Evolutionary conservation across 2,797 vertebrate species (phyloP), one percentile per base, ranked within the genome.

Genomic region (Chaetodon trifasciatus): DNA sequence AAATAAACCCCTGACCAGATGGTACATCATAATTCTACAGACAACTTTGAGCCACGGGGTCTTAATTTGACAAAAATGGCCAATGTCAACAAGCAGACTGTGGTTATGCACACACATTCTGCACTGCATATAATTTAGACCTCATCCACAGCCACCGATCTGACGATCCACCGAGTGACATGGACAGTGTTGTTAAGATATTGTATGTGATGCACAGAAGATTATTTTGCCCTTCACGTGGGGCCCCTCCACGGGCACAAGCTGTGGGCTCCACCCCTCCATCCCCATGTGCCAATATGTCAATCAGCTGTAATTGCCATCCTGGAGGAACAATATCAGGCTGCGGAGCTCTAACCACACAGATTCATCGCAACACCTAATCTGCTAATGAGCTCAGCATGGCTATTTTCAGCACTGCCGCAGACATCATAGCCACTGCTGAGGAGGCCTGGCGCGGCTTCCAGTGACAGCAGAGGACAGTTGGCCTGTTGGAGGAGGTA

Each of bases 251-350:
- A 92, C 93, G 89, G 94, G 92, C 89, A 84, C 82, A 82, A 88
- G 93, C 95, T 95, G 86, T 75, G 88, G 93, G 96, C 95, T 86
- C 85, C 84, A 86, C 88, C 90, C 88, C 88, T 87, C 83, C 79
- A 42, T 89, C 88, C 92, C 94, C 93, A 96, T 95, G 90, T 94
- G 96, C 96, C 96, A 97, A 97, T 95, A 95, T 81, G 96, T 98
- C 97, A 97, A 96, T 97, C 97, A 97, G 96, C 95, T 93, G 95
- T 97, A 97, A 97, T 97, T 97, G 96, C 95, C 96, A 91, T 96
- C 96, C 93, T 94, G 94, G 94, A 97, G 95, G 96, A 97, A 96
- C 94, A 94, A 94, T 94, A 96, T 95, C 94, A 93, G 95, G 91
- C 94, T 84, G 90, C 74, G 89, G 92, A 95, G 94, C 93, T 94